Evolutionary conservation across 92 coral and sea anemone genomes (phyloP), one percentile per base, ranked within the genome.

Genomic region (Siderastrea siderea): DNA sequence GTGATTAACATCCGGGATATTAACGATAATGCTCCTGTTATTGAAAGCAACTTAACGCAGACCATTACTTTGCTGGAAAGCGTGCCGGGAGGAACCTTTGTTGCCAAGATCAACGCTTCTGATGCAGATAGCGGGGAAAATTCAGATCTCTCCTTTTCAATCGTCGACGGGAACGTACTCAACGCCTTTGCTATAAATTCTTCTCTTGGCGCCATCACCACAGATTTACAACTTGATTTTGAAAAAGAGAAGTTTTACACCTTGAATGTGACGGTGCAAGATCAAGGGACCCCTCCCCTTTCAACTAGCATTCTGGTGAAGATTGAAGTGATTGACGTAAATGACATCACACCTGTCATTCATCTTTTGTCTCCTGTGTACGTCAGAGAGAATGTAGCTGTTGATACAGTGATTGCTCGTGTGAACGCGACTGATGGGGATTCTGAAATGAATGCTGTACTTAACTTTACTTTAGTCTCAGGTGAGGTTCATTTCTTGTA

Each of bases 341-440:
- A 90, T 75, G 93, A 90, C 74, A 49, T 86, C 73, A 74, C 91
- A 47, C 93, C 93, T 7, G 58, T 58, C 38, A 81, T 90, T 86
- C 45, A 71, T 9, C 51, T 11, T 17, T 53, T 66, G 83, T 43
- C 61, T 13, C 91, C 90, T 66, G 83, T 90, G 78, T 83, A 83
- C 80, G 84, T 90, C 47, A 83, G 84, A 5, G 93, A 90, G 76
- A 90, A 81, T 76, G 87, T 80, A 0, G 87, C 79, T 12, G 87
- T 86, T 45, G 93, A 80, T 47, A 86, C 93, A 55, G 53, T 45
- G 7, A 83, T 90, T 13, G 64, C 79, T 11, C 91, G 77, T 19
- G 78, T 90, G 7, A 80, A 80, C n/a, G 93, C 91, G 61, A 54
- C 70, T 13, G 93, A 90, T 48, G 87, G 90, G 49, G 93, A 90